phyloP scores from a whole-genome alignment of 2,888 invertebrate species.

The Dynastes tityus region DNA sequence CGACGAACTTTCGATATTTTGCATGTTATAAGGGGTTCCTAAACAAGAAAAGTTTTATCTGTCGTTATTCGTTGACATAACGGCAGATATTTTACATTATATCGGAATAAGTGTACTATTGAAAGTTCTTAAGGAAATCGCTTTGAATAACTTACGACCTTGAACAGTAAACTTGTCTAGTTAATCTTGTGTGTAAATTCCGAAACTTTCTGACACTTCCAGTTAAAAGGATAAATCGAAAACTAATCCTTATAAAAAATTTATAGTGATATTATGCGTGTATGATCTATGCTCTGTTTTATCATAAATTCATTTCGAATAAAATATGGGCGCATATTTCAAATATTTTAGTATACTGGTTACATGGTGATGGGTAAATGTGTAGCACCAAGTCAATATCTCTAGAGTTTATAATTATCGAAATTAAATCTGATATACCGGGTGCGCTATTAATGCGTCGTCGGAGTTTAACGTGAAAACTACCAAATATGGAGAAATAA shows the following conservation, averaged over 20 bases:
- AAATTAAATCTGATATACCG: too few species aligned
- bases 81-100: slow-evolving; percentile 42
- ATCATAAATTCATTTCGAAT: too few species aligned
- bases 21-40: slow-evolving; percentile 27
- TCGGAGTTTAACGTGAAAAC: too few species aligned
- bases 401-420: too few species aligned
- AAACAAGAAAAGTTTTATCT: slow-evolving; percentile 46
- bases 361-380: too few species aligned
- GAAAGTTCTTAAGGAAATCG: slow-evolving; percentile 27
- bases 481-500: too few species aligned
- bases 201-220: slow-evolving; percentile 15
- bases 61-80: slow-evolving; percentile 30
- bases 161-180: slow-evolving; percentile 6
- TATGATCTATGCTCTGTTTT: too few species aligned
- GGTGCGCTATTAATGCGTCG: too few species aligned
- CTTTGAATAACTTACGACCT: slow-evolving; percentile 31
- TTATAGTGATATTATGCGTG: too few species aligned
- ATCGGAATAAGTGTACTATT: slow-evolving; percentile 23
- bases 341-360: too few species aligned
- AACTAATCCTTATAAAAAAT: background rate
- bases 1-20: slow-evolving; percentile 22
- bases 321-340: too few species aligned
- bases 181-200: slow-evolving; percentile 1
- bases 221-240: background rate
- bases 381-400: too few species aligned